Evolutionary conservation across 2,888 invertebrate genomes (phyloP), one percentile per base, ranked within the genome.

Genomic region (Acanthosepion pharaonis): DNA sequence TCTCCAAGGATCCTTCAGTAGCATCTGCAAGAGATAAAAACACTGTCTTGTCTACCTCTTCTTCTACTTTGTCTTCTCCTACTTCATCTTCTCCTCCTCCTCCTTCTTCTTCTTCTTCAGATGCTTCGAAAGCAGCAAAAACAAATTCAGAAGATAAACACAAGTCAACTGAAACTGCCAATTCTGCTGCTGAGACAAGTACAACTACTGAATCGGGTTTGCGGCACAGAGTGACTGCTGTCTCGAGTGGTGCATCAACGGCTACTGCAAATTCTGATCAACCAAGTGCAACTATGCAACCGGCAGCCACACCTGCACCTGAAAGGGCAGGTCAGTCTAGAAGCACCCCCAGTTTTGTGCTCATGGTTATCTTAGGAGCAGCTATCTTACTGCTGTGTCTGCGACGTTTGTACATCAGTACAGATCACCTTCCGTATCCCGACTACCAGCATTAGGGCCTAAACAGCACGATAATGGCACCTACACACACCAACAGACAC

Each of bases 381-480:
- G 53, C 53, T n/a, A 93, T 93, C 48, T 53, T 93, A 49, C 49
- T 93, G 93, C 49, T 93, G 93, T 93, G 93, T 93, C 49, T 93
- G 28, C 93, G 93, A n/a, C 93, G 93, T 49, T 53, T 93, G 18
- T 93, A 93, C 48, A 53, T 93, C 28, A 93, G 93, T 53, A n/a
- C 53, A 9, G 93, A 93, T 28, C 9, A 51, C 53, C 49, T 93
- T 53, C 93, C 93, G 28, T 93, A 93, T 49, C 53, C 93, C 5
- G 93, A 93, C 25, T 93, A 93, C 53, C 49, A n/a, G 93, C 93
- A 93, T 49, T 93, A 93, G 51, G 93, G 53, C 49, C 18, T 51
- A 23, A 5, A 78, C n/a, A 55, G 55, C 55, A 55, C 28, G 8
- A 78, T 78, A 78, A 78, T 11, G 25, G 6, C 78, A 11, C 11